Conservation (phyloP, 2,888 invertebrate species). For the Dendrolimus houi region DNA sequence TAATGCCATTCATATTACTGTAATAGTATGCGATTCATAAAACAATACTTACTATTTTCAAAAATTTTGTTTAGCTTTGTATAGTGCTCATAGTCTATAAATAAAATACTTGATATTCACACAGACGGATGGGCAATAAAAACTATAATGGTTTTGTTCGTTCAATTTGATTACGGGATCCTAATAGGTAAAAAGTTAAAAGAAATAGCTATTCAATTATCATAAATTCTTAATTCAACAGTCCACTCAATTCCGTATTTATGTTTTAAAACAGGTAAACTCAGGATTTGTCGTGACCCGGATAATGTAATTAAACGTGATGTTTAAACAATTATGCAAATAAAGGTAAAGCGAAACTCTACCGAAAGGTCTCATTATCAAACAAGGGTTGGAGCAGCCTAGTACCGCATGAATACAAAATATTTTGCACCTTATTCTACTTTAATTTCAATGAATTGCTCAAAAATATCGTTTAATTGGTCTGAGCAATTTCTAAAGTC, state of each 20-base stretch:
- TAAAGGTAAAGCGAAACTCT: conserved; percentile 34
- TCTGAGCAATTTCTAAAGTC: no score
- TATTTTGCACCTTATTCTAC: conserved; percentile 10
- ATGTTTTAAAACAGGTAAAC: conserved; percentile 31
- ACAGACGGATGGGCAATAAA: no score
- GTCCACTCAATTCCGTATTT: conserved; percentile 25
- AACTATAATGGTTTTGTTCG: no score
- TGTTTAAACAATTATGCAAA: conserved; percentile 56
- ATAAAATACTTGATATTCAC: no score
- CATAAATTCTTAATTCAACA: conserved; percentile 17
- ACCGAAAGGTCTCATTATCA: conserved; percentile 40
- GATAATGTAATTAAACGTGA: conserved; percentile 45
- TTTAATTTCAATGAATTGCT: conserved; percentile 4
- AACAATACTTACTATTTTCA: no score
- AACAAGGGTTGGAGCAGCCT: conserved; percentile 21
- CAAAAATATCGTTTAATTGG: no score
- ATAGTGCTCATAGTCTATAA: no score
- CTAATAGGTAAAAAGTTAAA: background rate
- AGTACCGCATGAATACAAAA: conserved; percentile 22
- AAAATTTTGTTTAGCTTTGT: no score
- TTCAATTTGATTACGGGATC: no score
- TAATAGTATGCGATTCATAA: no score
- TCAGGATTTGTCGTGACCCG: conserved; percentile 32
- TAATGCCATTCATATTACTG: no score
- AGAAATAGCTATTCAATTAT: background rate